Evolutionary conservation across 2,888 invertebrate species (phyloP).

Genomic region (Falcaria lacertinaria): DNA sequence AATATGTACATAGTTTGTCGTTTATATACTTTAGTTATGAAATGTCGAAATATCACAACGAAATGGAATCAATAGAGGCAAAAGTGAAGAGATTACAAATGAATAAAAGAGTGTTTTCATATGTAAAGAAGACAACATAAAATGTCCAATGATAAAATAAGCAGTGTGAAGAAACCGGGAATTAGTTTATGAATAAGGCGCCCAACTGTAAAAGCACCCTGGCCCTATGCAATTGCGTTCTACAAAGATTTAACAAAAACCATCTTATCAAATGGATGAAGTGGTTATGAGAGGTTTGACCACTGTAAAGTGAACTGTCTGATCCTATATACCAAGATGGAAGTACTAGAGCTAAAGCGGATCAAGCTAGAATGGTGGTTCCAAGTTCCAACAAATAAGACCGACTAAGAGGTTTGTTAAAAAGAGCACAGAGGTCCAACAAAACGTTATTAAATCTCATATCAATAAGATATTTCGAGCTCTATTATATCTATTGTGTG

Average conservation of each 20-base stretch:
- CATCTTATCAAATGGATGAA: conserved; percentile 55
- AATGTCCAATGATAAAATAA: not conserved
- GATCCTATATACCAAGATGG: conserved; percentile 12
- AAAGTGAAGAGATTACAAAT: no score
- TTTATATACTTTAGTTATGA: no score
- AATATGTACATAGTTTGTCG: no score
- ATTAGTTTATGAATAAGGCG: conserved; percentile 10
- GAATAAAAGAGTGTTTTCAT: no score
- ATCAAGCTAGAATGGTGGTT: conserved; percentile 38
- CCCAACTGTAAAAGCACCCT: no score
- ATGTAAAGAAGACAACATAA: no score
- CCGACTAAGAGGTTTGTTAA: conserved; percentile 55
- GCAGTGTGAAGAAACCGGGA: not conserved
- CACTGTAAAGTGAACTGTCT: conserved; percentile 41
- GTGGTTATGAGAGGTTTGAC: conserved; percentile 24
- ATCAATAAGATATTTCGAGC: conserved; percentile 47
- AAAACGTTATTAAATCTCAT: conserved; percentile 74
- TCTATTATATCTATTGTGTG: conserved; percentile 34
- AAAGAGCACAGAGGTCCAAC: conserved; percentile 62
- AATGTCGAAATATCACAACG: no score
- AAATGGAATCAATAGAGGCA: no score
- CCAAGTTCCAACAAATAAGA: conserved; percentile 34
- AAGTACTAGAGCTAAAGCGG: conserved; percentile 9
- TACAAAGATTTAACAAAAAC: conserved; percentile 49
- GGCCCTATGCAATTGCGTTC: conserved; percentile 26